Percentiles rank a stretch among this genome's conserved stretches.
Conservation (phyloP, 2,113 vertebrate genomes). For the Ictidomys tridecemlineatus region DNA sequence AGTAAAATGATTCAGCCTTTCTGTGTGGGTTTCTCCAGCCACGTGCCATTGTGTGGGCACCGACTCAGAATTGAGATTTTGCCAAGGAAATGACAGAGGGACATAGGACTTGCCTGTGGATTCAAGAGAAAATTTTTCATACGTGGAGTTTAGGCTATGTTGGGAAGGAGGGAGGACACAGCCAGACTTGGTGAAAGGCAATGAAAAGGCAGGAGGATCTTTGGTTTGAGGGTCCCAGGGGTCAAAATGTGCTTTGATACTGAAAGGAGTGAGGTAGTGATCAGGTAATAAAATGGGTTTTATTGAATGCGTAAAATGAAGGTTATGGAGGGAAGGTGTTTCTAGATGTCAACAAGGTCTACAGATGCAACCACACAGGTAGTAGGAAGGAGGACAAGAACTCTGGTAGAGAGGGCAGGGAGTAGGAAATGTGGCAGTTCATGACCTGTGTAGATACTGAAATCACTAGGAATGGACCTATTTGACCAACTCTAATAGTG, state of each 20-base stretch:
- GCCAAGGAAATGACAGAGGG: background rate
- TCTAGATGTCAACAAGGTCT: background rate
- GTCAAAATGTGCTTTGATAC: background rate
- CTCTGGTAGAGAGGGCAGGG: background rate
- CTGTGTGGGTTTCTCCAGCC: background rate
- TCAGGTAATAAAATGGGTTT: background rate
- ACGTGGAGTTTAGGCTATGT: background rate
- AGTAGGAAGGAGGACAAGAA: background rate
- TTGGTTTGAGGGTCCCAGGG: background rate
- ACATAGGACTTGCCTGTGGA: background rate
- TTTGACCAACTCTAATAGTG: background rate
- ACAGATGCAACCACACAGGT: background rate
- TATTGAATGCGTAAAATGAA: background rate
- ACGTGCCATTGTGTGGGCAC: background rate
- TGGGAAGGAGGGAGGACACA: background rate
- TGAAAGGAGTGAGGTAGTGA: background rate
- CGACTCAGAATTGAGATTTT: background rate
- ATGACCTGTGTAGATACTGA: background rate
- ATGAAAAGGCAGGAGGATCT: background rate
- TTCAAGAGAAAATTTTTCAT: background rate
- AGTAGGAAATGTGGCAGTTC: background rate
- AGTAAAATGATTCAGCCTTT: slow-evolving; percentile 14
- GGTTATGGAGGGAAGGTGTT: background rate
- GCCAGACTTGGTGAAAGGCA: background rate
- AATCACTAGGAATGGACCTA: background rate